Evolutionary conservation across 53 echinoderm and acorn worm genomes (phyloP).

Genomic region (Echinometra lucunter): DNA sequence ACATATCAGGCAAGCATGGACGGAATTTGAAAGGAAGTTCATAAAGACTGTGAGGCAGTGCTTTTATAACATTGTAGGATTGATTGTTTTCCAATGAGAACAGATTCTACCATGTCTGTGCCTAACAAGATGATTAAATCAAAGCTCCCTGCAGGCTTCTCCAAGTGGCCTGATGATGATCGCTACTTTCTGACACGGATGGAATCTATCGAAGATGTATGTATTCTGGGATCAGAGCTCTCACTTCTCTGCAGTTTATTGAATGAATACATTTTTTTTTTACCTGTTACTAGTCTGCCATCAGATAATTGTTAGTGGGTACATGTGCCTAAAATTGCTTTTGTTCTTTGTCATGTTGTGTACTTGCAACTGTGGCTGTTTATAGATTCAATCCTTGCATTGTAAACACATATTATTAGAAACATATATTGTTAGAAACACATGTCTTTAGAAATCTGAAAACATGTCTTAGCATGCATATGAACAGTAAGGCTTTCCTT

Average conservation of each 20-base stretch:
- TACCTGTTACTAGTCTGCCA: not conserved
- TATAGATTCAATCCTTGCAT: too few species aligned
- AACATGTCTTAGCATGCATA: too few species aligned
- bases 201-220: conserved; percentile 53
- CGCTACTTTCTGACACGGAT: conserved; percentile 7
- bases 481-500: too few species aligned
- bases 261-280: not conserved
- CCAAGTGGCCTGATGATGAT: conserved; percentile 48
- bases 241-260: not conserved
- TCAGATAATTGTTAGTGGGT: not conserved
- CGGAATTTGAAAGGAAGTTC: not conserved
- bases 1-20: not conserved
- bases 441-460: too few species aligned
- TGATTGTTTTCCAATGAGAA: not conserved
- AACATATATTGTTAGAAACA: too few species aligned
- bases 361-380: too few species aligned
- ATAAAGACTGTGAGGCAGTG: not conserved
- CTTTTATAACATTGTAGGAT: too few species aligned
- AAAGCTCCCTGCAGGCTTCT: not conserved
- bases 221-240: not conserved
- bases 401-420: too few species aligned
- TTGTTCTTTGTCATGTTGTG: too few species aligned
- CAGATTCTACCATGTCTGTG: not conserved
- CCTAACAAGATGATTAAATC: not conserved
- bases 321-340: too few species aligned